Base-by-base conservation (phyloP, 2,888 invertebrate species). In the Koerneria pararmatus region DNA sequence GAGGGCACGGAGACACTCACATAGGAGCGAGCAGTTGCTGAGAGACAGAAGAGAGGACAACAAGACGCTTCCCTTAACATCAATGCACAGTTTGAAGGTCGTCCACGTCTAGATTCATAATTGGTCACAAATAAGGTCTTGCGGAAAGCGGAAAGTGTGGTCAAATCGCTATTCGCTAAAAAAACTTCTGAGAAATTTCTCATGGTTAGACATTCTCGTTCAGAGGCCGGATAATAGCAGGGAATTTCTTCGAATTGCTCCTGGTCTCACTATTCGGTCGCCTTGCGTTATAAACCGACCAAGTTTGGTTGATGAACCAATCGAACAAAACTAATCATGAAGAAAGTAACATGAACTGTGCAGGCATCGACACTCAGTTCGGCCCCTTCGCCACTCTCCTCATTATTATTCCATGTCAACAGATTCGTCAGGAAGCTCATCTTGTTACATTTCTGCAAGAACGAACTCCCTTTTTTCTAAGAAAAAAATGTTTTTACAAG, bases 401-500 rank as follows among this genome's bases (percentile, higher is more conserved):
- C 27, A 27, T 27, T 35, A 19, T 27, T 34, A 56, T 76, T 76
- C 49, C 68, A 56, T 15, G 76, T 71, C n/a, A 76, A 57, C 22
- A 71, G 65, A 57, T 76, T 76, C 41, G 71, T 54, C 22, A 76
- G 51, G 29, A 76, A 74, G 22, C 71, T 41, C 3, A 56, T 59
- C 62, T 74, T 73, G 15, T 69, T 74, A 0, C 69, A 64, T 8
- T 62, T 61, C 71, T 71, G 46, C 41, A 70, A 64, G 19, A 24
- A 1, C 22, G 8, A 6, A 51, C 53, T 51, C 56, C 11, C 56
- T 8, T n/a, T 22, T 8, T 6, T n/a, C n/a, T n/a, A n/a, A n/a
- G n/a, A n/a, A n/a, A n/a, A n/a, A n/a, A n/a, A n/a, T n/a, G n/a
- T n/a, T n/a, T n/a, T n/a, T n/a, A n/a, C n/a, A n/a, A n/a, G n/a